These are phyloP conservation scores for Pteruthius melanotis DNA, from an alignment of 2,113 vertebrate species.

Conservation along the genomic window DNA sequence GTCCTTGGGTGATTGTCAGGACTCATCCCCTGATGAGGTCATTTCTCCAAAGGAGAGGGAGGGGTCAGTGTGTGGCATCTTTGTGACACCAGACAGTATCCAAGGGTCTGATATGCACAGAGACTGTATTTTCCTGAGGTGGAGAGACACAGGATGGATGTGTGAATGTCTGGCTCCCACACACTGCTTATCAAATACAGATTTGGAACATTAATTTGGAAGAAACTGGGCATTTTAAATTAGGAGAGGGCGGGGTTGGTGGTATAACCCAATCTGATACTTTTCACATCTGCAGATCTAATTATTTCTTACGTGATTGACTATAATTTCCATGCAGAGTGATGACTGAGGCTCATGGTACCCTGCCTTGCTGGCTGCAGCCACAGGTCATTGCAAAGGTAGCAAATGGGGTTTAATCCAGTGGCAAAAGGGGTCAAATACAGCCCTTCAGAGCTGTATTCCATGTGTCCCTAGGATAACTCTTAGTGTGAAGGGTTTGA, in stretches of 20 bases:
- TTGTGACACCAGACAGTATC: background rate
- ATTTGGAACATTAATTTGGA: background rate
- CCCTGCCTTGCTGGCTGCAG: background rate
- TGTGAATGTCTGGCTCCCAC: background rate
- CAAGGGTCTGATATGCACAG: accelerated
- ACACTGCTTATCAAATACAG: background rate
- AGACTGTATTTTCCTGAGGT: background rate
- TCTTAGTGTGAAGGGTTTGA: background rate
- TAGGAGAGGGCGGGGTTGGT: background rate
- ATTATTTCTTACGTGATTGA: background rate
- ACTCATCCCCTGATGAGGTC: background rate
- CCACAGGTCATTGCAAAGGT: background rate
- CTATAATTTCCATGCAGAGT: background rate
- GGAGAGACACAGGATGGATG: background rate
- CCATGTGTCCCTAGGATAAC: background rate
- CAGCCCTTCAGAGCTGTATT: background rate
- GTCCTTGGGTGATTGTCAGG: background rate
- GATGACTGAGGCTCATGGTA: background rate
- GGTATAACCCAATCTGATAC: background rate
- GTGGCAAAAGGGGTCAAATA: background rate
- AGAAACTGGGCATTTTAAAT: background rate
- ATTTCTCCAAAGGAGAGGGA: background rate
- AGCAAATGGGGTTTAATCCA: background rate
- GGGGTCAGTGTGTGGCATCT: background rate
- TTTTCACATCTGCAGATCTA: background rate